Evolutionary conservation across 1,140 invertebrate species (phyloP).

Genomic region (Druon quercuslanigerum): DNA sequence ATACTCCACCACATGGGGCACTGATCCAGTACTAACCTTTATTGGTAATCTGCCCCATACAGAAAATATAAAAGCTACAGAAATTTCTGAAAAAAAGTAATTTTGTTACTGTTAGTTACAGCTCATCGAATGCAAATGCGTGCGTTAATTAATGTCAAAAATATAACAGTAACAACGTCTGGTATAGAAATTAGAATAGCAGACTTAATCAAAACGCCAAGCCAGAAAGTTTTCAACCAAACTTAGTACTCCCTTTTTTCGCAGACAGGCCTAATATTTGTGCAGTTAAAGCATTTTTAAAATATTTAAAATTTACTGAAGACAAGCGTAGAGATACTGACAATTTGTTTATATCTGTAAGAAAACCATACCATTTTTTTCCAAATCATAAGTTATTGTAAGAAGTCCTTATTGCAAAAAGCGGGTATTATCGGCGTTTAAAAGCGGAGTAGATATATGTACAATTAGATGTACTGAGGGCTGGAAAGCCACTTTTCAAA

Average conservation of each 20-base stretch:
- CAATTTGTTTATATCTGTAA: constrained; percentile 9
- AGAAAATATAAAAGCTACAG: constrained; percentile 31
- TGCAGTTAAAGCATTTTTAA: not conserved
- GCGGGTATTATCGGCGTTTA: not conserved
- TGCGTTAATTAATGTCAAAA: constrained; percentile 36
- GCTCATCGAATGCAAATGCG: constrained; percentile 42
- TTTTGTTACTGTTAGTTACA: constrained; percentile 41
- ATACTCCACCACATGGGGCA: no score
- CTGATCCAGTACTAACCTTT: constrained; percentile 26
- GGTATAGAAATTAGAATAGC: not conserved
- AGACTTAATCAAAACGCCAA: not conserved
- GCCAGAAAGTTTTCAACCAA: not conserved
- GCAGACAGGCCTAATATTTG: not conserved
- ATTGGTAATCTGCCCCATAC: constrained; percentile 34
- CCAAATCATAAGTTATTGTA: not conserved
- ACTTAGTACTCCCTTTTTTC: not conserved
- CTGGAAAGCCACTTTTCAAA: constrained; percentile 18
- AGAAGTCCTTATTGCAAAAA: not conserved
- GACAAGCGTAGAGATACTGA: not conserved
- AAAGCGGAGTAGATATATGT: not conserved
- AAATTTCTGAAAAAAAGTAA: constrained; percentile 40
- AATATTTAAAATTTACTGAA: not conserved
- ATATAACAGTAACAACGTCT: constrained; percentile 20
- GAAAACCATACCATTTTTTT: not conserved
- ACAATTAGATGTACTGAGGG: constrained; percentile 33